Evolutionary conservation across 2,113 vertebrate genomes (phyloP).

Genomic region (Zapornia atra): DNA sequence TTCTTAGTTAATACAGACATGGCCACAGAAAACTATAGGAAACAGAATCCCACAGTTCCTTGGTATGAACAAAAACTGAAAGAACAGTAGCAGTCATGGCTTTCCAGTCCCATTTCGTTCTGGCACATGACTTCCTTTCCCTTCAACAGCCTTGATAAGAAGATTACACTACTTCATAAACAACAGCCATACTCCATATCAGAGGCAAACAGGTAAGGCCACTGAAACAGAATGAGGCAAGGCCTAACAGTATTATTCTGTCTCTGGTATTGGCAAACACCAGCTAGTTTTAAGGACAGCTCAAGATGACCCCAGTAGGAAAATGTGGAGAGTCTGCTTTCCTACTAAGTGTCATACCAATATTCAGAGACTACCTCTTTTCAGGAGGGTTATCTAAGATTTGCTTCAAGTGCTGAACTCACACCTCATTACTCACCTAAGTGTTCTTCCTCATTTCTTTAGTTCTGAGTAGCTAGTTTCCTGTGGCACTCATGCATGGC

Average conservation of each 20-base stretch:
- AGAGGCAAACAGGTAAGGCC: not conserved
- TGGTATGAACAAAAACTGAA: not conserved
- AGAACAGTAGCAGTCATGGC: not conserved
- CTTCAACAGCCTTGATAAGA: fast-evolving
- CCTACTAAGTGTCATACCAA: not conserved
- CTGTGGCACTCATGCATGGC: not conserved
- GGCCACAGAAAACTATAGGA: not conserved
- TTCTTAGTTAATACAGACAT: not conserved
- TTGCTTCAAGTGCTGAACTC: not conserved
- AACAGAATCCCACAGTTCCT: not conserved
- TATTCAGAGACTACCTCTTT: not conserved
- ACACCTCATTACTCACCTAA: not conserved
- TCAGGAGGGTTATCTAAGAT: not conserved
- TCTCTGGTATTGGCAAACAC: not conserved
- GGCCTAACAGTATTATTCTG: not conserved
- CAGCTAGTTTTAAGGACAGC: not conserved
- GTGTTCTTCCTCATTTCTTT: not conserved
- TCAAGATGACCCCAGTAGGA: not conserved
- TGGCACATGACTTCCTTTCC: fast-evolving
- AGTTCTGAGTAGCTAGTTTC: not conserved
- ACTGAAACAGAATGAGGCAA: not conserved
- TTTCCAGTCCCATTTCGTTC: not conserved
- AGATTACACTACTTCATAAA: not conserved
- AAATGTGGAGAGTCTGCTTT: not conserved
- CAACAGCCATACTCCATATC: not conserved